Percentiles rank a stretch among this genome's conserved stretches.
Evolutionary conservation across 2,797 vertebrate species (phyloP).

Genomic region (Enteromius afrohamiltoni): DNA sequence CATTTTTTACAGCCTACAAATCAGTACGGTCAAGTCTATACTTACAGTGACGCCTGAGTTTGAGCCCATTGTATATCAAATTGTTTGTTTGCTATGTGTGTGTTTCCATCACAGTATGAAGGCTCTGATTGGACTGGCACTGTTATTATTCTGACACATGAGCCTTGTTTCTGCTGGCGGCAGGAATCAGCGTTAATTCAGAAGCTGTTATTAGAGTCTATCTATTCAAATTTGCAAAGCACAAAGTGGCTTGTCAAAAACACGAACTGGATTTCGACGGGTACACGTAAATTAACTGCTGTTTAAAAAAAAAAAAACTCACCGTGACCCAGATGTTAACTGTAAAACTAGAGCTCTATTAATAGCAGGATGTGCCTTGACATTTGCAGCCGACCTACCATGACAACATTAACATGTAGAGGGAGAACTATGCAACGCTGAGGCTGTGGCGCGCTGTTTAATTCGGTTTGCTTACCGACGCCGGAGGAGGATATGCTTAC

Average conservation of each 20-base stretch:
- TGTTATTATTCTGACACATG: constrained; percentile 51
- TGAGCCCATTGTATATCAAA: constrained; percentile 50
- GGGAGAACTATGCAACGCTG: constrained; percentile 54
- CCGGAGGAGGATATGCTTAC: background rate
- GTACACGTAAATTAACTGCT: constrained; percentile 51
- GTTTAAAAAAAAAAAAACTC: constrained; percentile 55
- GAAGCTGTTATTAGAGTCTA: constrained; percentile 65
- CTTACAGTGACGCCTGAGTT: constrained; percentile 41
- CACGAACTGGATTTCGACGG: constrained; percentile 46
- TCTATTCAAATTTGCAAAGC: constrained; percentile 66
- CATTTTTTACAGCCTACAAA: constrained; percentile 22
- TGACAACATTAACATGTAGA: constrained; percentile 68
- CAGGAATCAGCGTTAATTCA: constrained; percentile 50
- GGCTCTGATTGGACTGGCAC: constrained; percentile 50
- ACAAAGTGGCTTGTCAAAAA: constrained; percentile 67
- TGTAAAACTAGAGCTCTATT: constrained; percentile 76
- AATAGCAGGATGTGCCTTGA: constrained; percentile 68
- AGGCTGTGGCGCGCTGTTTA: background rate
- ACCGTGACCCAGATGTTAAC: constrained; percentile 75
- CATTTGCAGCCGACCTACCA: constrained; percentile 62
- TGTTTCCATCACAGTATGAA: constrained; percentile 43
- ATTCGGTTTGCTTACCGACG: constrained; percentile 10
- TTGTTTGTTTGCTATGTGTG: constrained; percentile 54
- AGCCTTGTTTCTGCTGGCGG: constrained; percentile 40
- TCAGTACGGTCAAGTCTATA: constrained; percentile 20